Conservation (phyloP, 23 tunicate species). For the Halocynthia roretzi region DNA sequence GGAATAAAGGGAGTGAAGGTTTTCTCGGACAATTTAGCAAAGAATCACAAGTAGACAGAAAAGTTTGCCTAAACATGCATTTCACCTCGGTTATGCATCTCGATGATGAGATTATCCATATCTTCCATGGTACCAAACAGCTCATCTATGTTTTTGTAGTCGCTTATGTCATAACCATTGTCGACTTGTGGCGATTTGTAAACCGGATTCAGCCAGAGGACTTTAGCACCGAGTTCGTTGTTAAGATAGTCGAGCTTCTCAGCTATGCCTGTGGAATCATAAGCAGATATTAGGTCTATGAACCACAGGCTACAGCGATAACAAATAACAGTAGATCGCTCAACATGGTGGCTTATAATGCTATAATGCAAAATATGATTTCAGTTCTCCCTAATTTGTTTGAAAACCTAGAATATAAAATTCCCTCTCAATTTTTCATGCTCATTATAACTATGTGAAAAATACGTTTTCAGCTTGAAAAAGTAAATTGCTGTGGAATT, state of each 20-base stretch:
- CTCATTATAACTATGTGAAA: no score
- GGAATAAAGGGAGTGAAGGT: no score
- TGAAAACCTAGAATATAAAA: no score
- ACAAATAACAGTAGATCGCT: no score
- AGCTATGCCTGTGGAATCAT: conserved; percentile 33
- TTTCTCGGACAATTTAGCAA: no score
- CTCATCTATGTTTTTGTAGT: conserved; percentile 41
- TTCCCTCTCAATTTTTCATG: no score
- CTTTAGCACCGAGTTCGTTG: conserved; percentile 49
- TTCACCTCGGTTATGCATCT: conserved; percentile 60
- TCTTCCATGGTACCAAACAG: conserved; percentile 73
- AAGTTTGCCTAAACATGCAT: background rate
- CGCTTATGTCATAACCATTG: conserved; percentile 62
- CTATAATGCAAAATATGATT: no score
- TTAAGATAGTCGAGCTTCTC: conserved; percentile 50
- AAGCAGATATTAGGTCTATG: background rate
- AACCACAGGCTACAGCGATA: no score
- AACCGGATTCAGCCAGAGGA: conserved; percentile 62
- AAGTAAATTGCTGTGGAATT: no score
- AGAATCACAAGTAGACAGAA: background rate
- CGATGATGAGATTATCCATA: conserved; percentile 46
- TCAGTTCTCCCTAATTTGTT: no score
- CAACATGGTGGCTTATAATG: no score
- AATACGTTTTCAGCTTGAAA: no score
- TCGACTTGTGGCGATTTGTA: conserved; percentile 62